Evolutionary conservation across 2,113 vertebrate genomes (phyloP).

Genomic region (Willisornis vidua): DNA sequence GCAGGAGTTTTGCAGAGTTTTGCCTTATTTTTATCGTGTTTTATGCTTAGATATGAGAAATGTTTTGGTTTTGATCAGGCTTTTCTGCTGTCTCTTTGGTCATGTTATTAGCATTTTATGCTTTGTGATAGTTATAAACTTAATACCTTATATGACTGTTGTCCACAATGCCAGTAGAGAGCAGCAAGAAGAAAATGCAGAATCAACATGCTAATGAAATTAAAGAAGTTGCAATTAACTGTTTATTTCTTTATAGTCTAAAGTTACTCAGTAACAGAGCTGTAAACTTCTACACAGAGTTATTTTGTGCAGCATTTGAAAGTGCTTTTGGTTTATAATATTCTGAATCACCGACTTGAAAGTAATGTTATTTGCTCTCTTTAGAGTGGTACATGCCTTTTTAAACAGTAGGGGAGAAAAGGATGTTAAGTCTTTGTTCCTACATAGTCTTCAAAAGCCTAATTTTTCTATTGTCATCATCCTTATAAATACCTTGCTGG

Average conservation of each 20-base stretch:
- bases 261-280: neutral
- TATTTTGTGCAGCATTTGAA: neutral
- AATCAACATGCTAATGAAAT: neutral
- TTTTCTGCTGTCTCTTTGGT: neutral
- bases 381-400: neutral
- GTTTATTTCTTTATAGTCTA: neutral
- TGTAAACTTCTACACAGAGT: neutral
- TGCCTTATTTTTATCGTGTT: neutral
- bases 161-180: neutral
- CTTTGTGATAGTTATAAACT: neutral
- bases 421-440: neutral
- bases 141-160: neutral
- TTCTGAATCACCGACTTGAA: neutral
- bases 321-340: neutral
- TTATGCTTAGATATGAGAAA: neutral
- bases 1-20: neutral
- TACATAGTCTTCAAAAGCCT: neutral
- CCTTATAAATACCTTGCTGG: neutral
- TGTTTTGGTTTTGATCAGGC: neutral
- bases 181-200: neutral
- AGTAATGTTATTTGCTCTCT: neutral
- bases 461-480: neutral
- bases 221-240: neutral
- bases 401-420: neutral
- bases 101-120: neutral